A percentile compares a stretch with the other conserved stretches of the same genome.
Evolutionary conservation across 1,140 invertebrate genomes (phyloP).

Genomic region (Plutomurus gul): DNA sequence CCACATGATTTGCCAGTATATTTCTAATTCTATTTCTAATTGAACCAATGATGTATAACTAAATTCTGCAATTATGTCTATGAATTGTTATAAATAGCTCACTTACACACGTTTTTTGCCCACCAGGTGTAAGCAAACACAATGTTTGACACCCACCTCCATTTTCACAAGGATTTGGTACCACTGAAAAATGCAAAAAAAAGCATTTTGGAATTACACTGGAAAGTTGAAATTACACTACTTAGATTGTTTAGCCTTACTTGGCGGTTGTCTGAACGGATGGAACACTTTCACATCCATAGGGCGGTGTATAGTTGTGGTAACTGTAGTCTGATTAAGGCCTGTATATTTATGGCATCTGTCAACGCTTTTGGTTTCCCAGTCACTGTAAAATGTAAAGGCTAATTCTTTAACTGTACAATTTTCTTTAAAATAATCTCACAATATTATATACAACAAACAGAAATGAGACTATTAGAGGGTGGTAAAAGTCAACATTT

Average conservation of each 20-base stretch:
- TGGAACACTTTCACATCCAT: conserved; percentile 86
- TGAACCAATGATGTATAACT: too few relatives aligned
- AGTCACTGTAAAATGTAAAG: too few relatives aligned
- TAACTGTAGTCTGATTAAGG: conserved; percentile 68
- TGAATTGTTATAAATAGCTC: too few relatives aligned
- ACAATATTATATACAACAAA: too few relatives aligned
- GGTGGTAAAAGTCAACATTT: too few relatives aligned
- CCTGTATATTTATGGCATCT: conserved; percentile 70
- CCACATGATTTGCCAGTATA: too few relatives aligned
- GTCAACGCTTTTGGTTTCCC: conserved; percentile 77
- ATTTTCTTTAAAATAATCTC: too few relatives aligned
- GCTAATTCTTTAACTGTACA: too few relatives aligned
- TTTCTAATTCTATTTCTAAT: too few relatives aligned
- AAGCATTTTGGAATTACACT: background rate
- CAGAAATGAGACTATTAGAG: too few relatives aligned
- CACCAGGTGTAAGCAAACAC: conserved; percentile 73
- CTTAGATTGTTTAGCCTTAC: conserved; percentile 54
- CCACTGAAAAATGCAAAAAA: conserved; percentile 51
- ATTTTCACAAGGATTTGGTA: conserved; percentile 62
- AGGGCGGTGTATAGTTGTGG: conserved; percentile 76
- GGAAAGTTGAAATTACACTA: conserved; percentile 38
- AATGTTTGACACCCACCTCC: conserved; percentile 71
- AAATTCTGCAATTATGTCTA: too few relatives aligned
- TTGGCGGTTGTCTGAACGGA: conserved; percentile 70
- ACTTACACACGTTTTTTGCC: conserved; percentile 64